These are phyloP conservation scores for Vulpes vulpes DNA, from an alignment of 2,113 vertebrate species.

Conservation along the genomic window DNA sequence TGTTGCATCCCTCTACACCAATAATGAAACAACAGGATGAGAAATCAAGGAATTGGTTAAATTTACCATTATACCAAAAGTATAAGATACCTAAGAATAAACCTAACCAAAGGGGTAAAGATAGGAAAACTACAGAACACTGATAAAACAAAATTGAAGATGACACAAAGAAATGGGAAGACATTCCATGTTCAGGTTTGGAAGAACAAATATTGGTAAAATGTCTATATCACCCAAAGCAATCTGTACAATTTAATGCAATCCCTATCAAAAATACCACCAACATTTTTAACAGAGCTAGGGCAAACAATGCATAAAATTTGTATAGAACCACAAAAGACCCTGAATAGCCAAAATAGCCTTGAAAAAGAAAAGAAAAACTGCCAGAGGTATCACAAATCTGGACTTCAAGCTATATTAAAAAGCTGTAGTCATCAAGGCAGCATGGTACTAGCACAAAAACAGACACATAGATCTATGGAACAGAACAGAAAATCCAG, in stretches of 20 bases:
- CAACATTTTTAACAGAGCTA: background rate
- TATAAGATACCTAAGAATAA: background rate
- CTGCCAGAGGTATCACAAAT: background rate
- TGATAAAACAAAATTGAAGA: background rate
- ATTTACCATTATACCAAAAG: background rate
- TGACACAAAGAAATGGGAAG: background rate
- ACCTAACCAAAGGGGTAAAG: background rate
- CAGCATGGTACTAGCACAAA: no score
- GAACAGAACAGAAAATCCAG: no score
- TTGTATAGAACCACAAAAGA: background rate
- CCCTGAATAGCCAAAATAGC: background rate
- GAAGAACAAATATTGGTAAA: background rate
- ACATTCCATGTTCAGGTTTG: background rate
- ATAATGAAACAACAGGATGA: background rate
- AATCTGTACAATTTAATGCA: background rate
- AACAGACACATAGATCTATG: no score
- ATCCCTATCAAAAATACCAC: background rate
- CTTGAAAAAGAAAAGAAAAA: background rate
- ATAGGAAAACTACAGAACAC: background rate
- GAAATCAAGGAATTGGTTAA: background rate
- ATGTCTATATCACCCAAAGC: background rate
- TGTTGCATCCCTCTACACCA: background rate
- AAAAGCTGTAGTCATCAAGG: no score
- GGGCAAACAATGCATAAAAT: background rate
- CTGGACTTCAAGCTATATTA: background rate